A percentile compares a stretch with the other conserved stretches of the same genome.
These are phyloP conservation scores for Dendrophyllia cribrosa DNA, from an alignment of 64 coral and sea anemone genomes.

Conservation along the genomic window DNA sequence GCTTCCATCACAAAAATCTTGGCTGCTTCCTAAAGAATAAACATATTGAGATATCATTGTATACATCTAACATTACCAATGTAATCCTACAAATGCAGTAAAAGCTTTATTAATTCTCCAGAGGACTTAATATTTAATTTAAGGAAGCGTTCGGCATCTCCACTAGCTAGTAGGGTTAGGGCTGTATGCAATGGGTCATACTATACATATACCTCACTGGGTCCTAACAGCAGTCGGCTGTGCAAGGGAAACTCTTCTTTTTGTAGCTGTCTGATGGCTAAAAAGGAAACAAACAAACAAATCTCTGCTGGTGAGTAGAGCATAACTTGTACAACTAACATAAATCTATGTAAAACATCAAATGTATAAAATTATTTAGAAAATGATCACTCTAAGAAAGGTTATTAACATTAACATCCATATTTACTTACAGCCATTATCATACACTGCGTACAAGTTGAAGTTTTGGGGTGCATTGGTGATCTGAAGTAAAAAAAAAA, in stretches of 20 bases:
- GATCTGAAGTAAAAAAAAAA: conserved; percentile 63
- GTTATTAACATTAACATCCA: not conserved
- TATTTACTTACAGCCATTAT: conserved; percentile 91
- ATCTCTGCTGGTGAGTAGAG: no score
- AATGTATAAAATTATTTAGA: no score
- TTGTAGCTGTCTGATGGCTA: conserved; percentile 82
- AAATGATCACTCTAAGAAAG: not conserved
- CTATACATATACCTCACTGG: conserved; percentile 75
- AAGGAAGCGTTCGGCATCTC: no score
- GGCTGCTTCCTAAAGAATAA: conserved; percentile 49
- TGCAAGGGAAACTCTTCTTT: conserved; percentile 80
- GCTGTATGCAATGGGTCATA: no score
- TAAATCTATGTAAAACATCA: no score
- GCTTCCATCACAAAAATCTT: conserved; percentile 86
- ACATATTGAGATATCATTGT: not conserved
- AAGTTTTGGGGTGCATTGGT: conserved; percentile 89
- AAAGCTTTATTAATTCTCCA: no score
- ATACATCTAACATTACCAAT: no score
- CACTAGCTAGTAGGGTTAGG: no score
- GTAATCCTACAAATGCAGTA: no score
- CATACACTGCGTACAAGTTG: conserved; percentile 87
- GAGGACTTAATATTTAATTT: no score
- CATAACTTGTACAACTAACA: no score
- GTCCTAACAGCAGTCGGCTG: conserved; percentile 81
- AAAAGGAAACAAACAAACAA: not conserved